phyloP scores from a whole-genome alignment of 2,113 vertebrate genomes.

The Scomber scombrus region DNA sequence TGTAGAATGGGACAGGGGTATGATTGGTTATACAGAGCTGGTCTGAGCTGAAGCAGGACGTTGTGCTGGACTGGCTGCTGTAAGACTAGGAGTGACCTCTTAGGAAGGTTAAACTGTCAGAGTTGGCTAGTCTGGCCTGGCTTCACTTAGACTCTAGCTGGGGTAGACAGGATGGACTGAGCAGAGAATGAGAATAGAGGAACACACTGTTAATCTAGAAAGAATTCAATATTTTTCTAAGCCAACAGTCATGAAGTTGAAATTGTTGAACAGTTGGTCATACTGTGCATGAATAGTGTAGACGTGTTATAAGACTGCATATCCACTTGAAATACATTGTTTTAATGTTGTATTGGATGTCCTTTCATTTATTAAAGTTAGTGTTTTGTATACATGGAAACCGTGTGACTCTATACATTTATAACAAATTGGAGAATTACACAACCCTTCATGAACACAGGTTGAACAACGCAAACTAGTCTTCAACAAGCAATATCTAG shows the following conservation, averaged over 20 bases:
- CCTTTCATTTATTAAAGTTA: no score
- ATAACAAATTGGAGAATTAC: no score
- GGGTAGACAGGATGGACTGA: conserved; percentile 26
- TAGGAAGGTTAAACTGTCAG: conserved; percentile 67
- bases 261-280: conserved; percentile 17
- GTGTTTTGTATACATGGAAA: no score
- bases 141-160: conserved; percentile 24
- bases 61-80: conserved; percentile 33
- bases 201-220: conserved; percentile 48
- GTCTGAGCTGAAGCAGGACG: conserved; percentile 36
- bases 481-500: no score
- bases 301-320: neutral
- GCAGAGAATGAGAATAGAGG: conserved; percentile 43
- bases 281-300: neutral
- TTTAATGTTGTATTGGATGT: no score
- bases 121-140: conserved; percentile 55
- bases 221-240: conserved; percentile 30
- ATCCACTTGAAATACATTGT: no score
- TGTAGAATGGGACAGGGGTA: conserved; percentile 45
- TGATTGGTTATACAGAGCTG: conserved; percentile 56
- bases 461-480: no score
- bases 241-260: conserved; percentile 41
- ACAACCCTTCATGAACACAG: no score
- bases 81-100: conserved; percentile 57
- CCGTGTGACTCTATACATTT: no score